A percentile compares a stretch with the other conserved stretches of the same genome.
Conservation (phyloP, 2,797 vertebrate genomes). For the Mus spretus region DNA sequence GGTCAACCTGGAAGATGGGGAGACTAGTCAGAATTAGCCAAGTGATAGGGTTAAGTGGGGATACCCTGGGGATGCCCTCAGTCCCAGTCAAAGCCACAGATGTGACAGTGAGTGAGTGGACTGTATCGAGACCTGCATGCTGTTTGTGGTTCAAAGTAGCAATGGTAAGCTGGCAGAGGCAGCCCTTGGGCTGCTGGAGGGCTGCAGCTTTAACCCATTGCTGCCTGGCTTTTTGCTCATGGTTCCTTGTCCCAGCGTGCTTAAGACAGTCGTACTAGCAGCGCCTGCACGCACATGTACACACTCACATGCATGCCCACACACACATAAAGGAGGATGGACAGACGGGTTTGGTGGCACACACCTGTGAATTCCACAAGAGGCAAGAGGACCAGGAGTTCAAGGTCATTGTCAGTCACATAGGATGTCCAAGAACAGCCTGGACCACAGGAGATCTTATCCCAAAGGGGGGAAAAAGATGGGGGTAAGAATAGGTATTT, state of each 20-base stretch:
- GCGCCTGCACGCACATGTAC: background rate
- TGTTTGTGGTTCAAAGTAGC: background rate
- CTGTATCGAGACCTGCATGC: background rate
- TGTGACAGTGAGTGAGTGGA: fast-evolving
- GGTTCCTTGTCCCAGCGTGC: background rate
- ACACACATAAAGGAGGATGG: background rate
- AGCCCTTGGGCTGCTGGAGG: background rate
- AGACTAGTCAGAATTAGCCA: background rate
- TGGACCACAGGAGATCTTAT: background rate
- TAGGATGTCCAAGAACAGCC: background rate
- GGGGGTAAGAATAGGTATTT: background rate
- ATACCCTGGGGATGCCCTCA: background rate
- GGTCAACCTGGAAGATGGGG: background rate
- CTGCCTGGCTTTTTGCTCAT: background rate
- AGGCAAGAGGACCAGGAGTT: background rate
- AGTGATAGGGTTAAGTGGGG: background rate
- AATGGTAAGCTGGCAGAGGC: fast-evolving
- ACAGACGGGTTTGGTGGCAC: background rate
- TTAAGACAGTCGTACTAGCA: background rate
- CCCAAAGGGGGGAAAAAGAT: background rate
- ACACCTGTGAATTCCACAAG: background rate
- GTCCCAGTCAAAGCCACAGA: background rate
- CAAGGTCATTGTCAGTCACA: background rate
- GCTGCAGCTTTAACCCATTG: background rate
- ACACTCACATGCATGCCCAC: background rate